A percentile compares a stretch with the other conserved stretches of the same genome.
Evolutionary conservation across 2,113 vertebrate genomes (phyloP).

Genomic region (Pogonocichla stellata): DNA sequence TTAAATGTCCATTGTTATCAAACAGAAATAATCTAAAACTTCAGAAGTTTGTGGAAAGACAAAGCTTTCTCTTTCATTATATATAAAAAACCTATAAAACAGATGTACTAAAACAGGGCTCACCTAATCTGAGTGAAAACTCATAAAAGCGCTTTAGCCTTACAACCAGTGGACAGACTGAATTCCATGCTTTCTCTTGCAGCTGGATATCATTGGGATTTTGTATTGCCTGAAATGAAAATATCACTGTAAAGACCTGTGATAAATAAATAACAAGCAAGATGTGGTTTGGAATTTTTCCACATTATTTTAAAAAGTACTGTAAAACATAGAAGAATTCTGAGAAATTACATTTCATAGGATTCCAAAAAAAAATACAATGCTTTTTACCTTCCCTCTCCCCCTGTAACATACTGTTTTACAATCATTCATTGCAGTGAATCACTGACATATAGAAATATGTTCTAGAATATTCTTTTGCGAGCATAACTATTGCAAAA

Average conservation of each 20-base stretch:
- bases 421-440: neutral
- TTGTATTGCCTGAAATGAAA: slow-evolving; percentile 89
- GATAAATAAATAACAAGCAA: neutral
- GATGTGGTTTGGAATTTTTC: neutral
- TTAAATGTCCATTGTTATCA: neutral
- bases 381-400: neutral
- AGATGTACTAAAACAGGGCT: neutral
- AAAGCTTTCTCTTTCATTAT: neutral
- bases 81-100: neutral
- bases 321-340: neutral
- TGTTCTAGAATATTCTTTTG: neutral
- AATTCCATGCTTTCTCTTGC: slow-evolving; percentile 95
- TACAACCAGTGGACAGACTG: slow-evolving; percentile 94
- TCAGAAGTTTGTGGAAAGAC: neutral
- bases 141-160: slow-evolving; percentile 94
- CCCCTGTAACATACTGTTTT: neutral
- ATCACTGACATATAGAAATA: neutral
- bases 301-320: neutral
- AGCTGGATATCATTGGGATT: slow-evolving; percentile 90
- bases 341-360: neutral
- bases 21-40: neutral
- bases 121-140: slow-evolving; percentile 94
- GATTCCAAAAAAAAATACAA: neutral
- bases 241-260: neutral
- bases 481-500: neutral